Base-by-base conservation (phyloP, 2,797 vertebrate genomes). In the Rhodeus uyekii region DNA sequence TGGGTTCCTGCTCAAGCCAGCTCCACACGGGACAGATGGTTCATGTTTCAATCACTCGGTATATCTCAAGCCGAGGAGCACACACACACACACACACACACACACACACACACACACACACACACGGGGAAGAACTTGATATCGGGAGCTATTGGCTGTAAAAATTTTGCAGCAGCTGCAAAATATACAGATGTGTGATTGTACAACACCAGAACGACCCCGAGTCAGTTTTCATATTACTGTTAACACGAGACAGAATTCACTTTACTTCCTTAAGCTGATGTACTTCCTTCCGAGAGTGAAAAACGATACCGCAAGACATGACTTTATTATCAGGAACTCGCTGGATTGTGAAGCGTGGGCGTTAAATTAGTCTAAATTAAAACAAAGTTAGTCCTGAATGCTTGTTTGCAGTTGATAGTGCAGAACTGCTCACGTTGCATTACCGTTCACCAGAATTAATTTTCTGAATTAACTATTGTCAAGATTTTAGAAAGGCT, bases 11-110 rank as follows among this genome's bases (percentile, higher is more conserved):
- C 76, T 71, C 27, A 34, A 24, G 67, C 55, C 75, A 65, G 61
- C 55, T 63, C 38, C 83, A 72, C 64, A 24, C 24, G 48, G 46
- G 83, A 80, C 83, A 84, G 83, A 86, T 86, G 85, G 79, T 60
- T 36, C 60, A 14, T 42, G 80, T 64, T 61, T 73, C 76, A 79
- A 46, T 84, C 65, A 34, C 68, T 55, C 69, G 34, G n/a, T 65
- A 58, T 53, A 76, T 36, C 61, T 42, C 50, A 24, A 50, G 27
- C 18, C 27, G 16, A 18, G 24, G 5, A 19, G 77, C 63, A 75
- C 65, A 61, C 16, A 67, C 22, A 76, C 27, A 65, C 65, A 61
- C 16, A 67, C 22, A 76, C 27, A 65, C 63, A 75, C 65, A 61
- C 16, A 67, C 22, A 76, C 27, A 65, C 63, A 75, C 65, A 61